These are phyloP conservation scores for Dicaeum eximium DNA, from an alignment of 2,113 vertebrate species.

Conservation along the genomic window DNA sequence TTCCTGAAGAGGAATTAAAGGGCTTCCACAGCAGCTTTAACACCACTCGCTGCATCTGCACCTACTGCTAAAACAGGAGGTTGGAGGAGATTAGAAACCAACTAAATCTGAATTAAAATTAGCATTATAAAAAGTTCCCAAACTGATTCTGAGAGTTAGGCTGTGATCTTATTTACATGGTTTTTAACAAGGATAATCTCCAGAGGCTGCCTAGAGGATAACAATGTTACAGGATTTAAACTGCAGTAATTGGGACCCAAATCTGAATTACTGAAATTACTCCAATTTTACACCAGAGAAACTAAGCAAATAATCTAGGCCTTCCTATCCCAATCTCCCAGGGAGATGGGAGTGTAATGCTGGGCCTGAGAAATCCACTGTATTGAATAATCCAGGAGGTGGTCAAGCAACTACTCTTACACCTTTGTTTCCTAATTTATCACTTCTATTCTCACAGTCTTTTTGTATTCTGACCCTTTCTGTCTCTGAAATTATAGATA, in stretches of 20 bases:
- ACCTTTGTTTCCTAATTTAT: background rate
- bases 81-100: background rate
- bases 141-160: background rate
- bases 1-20: background rate
- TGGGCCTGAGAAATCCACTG: background rate
- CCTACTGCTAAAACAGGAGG: background rate
- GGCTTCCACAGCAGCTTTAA: background rate
- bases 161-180: background rate
- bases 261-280: background rate
- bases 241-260: background rate
- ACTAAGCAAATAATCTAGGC: background rate
- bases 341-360: background rate
- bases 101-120: constrained; percentile 11
- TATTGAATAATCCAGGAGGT: background rate
- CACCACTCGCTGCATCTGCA: background rate
- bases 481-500: background rate
- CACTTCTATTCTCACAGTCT: background rate
- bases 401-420: background rate
- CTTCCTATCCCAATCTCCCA: background rate
- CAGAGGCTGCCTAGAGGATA: background rate
- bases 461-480: background rate
- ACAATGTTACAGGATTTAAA: background rate
- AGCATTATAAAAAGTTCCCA: background rate
- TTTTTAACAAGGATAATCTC: background rate
- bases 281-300: background rate